These are phyloP conservation scores for Elgaria multicarinata DNA, from an alignment of 2,113 vertebrate species.

Conservation along the genomic window DNA sequence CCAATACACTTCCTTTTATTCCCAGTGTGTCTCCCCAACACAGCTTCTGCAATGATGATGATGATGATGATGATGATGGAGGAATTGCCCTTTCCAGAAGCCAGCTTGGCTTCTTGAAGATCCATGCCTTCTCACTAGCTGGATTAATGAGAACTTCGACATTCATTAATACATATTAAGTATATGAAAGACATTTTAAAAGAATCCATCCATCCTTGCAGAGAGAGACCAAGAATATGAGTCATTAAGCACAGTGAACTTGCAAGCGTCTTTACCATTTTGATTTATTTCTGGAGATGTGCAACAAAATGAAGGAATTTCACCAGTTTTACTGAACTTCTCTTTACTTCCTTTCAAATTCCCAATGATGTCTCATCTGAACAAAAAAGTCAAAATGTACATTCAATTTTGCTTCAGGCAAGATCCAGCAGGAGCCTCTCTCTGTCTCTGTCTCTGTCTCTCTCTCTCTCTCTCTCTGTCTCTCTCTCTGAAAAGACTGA, in stretches of 20 bases:
- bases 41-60: no score
- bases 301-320: neutral
- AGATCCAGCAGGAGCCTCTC: no score
- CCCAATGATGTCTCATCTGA: neutral
- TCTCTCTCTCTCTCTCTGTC: no score
- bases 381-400: neutral
- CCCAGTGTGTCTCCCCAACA: neutral
- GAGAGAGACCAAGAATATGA: neutral
- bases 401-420: no score
- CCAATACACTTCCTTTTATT: no score
- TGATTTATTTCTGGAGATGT: neutral
- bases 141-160: constrained; percentile 31
- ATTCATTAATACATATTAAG: constrained; percentile 64
- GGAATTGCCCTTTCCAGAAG: neutral
- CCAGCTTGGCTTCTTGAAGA: neutral
- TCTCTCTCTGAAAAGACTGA: no score
- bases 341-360: neutral
- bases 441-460: no score
- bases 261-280: neutral
- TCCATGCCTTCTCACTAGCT: neutral
- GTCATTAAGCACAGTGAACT: constrained; percentile 22
- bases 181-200: constrained; percentile 49
- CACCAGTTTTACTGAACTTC: neutral
- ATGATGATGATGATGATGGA: no score
- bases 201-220: constrained; percentile 38